A percentile compares a stretch with the other conserved stretches of the same genome.
Evolutionary conservation across 2,888 invertebrate genomes (phyloP).

Genomic region (Pseudoips prasinana): DNA sequence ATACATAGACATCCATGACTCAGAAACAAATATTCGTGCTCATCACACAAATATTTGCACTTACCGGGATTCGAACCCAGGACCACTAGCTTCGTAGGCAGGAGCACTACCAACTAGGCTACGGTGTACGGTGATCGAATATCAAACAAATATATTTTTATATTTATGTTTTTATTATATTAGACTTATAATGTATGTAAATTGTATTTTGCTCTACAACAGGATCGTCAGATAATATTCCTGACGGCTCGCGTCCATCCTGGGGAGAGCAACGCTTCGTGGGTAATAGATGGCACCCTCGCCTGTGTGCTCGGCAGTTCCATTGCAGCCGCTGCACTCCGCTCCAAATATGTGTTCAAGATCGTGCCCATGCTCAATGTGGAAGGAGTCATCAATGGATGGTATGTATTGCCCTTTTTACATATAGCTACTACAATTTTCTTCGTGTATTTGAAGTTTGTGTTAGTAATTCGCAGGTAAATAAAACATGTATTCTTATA

Average conservation of each 20-base stretch:
- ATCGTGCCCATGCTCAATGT: slow-evolving; percentile 94
- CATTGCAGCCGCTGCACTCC: slow-evolving; percentile 80
- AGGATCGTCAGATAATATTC: slow-evolving; percentile 87
- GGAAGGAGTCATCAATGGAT: slow-evolving; percentile 93
- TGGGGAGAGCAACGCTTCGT: slow-evolving; percentile 93
- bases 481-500: slow-evolving; percentile 43
- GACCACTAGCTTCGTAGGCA: no score
- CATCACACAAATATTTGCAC: no score
- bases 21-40: no score
- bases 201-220: slow-evolving; percentile 1
- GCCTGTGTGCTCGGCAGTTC: slow-evolving; percentile 83
- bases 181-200: no score
- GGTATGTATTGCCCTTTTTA: slow-evolving; percentile 86
- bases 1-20: no score
- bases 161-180: no score
- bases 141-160: no score
- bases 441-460: no score
- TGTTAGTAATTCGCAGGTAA: no score
- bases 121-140: no score
- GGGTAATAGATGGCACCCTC: slow-evolving; percentile 93
- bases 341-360: slow-evolving; percentile 90
- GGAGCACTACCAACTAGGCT: no score
- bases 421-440: background rate
- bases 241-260: slow-evolving; percentile 92
- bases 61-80: no score